Base-by-base conservation (phyloP, 2,113 vertebrate genomes). In the Cyphomyrus plagiostoma region DNA sequence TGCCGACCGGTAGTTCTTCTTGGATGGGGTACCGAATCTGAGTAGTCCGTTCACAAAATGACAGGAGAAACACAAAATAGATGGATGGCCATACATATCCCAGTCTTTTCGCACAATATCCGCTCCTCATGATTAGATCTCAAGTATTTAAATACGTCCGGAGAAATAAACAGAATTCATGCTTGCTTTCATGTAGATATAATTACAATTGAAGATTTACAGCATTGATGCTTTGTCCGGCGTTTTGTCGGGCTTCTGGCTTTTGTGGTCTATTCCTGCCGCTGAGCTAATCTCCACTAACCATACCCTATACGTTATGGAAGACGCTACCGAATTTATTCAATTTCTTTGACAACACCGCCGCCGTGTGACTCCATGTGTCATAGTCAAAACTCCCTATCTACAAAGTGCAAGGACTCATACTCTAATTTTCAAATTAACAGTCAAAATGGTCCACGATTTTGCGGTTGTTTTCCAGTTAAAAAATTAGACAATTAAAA, bases 71-170 rank as follows among this genome's bases (percentile, higher is more conserved):
- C 92, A 30, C 90, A 52, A 92, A 50, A 39, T 66, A 48, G 11
- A 89, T 66, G 84, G n/a, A 35, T 53, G 84, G 85, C 83, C 88
- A 83, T 8, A 85, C n/a, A 58, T 96, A 92, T 89, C 94, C 93
- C 91, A 96, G 96, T 88, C 96, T 96, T 92, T 96, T 95, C 84
- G 70, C 83, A 91, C 66, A 46, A 91, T n/a, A 39, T 39, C 35
- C 74, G 15, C 35, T 80, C 74, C 74, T 19, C 74, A 80, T 80
- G 74, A 19, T 80, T 92, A 42, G 74, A 3, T 80, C 30, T 15
- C 35, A 42, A 42, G 7, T 80, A 42, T 39, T 80, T 80, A 39
- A 80, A 80, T 17, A 42, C 0, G 2, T 42, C 74, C 74, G 74
- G 35, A 3, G 74, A 80, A 80, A 80, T 80, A 35, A 80, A 80